phyloP scores from a whole-genome alignment of 2,797 vertebrate genomes.

The Remorina albescens region DNA sequence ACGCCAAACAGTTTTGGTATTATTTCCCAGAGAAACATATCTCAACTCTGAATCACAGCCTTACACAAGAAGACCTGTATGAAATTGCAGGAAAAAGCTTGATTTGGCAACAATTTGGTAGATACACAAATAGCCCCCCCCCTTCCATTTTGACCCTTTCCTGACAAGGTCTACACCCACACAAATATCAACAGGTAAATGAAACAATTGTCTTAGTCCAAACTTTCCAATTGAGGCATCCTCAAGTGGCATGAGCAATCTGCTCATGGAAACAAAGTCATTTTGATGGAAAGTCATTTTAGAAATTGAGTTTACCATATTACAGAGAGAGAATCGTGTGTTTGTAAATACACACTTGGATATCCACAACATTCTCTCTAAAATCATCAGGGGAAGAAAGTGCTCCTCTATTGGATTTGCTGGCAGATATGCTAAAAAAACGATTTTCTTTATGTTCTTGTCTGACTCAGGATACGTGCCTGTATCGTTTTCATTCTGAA shows the following conservation, averaged over 20 bases:
- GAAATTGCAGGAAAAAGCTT: constrained; percentile 64
- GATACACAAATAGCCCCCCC: constrained; percentile 79
- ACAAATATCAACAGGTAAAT: constrained; percentile 66
- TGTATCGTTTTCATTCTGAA: constrained; percentile 66
- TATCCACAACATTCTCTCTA: constrained; percentile 75
- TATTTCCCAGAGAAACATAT: constrained; percentile 27
- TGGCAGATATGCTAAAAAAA: constrained; percentile 87
- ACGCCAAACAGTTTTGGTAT: constrained; percentile 8
- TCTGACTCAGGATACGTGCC: constrained; percentile 67
- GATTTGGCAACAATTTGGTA: constrained; percentile 94
- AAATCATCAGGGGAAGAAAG: constrained; percentile 84
- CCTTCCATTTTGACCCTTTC: constrained; percentile 53
- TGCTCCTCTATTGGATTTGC: constrained; percentile 89
- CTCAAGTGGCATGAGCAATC: constrained; percentile 52
- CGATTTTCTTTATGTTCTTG: constrained; percentile 56
- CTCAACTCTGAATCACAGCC: constrained; percentile 77
- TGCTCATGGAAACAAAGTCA: constrained; percentile 69
- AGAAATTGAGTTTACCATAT: constrained; percentile 66
- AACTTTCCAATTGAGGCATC: constrained; percentile 62
- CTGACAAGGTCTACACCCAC: constrained; percentile 54
- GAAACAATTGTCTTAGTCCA: constrained; percentile 56
- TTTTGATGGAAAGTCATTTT: constrained; percentile 72
- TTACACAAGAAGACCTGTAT: constrained; percentile 44
- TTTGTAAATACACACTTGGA: constrained; percentile 78
- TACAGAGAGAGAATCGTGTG: constrained; percentile 76